Percentiles rank a stretch among this genome's conserved stretches.
These are phyloP conservation scores for Oligia strigilis DNA, from an alignment of 2,888 invertebrate species.

Conservation along the genomic window DNA sequence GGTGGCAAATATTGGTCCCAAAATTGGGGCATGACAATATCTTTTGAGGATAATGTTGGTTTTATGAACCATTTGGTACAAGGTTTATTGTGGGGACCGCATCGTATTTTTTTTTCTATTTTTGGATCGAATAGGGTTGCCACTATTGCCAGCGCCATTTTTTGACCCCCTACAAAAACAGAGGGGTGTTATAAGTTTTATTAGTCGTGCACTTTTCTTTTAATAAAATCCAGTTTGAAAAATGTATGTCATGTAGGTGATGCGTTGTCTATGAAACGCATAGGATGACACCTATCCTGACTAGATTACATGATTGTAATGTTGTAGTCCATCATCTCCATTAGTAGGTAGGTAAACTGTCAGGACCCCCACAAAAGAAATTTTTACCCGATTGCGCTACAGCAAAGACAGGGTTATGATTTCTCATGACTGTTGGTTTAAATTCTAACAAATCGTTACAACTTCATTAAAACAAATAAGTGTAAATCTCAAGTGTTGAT, in stretches of 20 bases:
- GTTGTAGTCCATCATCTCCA: too few relatives aligned
- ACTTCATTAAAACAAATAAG: conserved; percentile 6
- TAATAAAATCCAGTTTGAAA: background rate
- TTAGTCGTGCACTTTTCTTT: conserved; percentile 1
- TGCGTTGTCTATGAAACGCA: background rate
- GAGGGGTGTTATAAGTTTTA: background rate
- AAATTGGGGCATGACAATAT: conserved; percentile 49
- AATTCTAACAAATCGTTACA: background rate
- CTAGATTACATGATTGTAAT: too few relatives aligned
- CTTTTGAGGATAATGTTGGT: conserved; percentile 18
- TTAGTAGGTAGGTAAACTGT: too few relatives aligned
- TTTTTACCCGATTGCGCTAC: background rate
- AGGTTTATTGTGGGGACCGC: conserved; percentile 32
- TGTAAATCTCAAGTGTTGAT: background rate
- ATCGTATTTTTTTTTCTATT: conserved; percentile 37
- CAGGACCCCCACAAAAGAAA: too few relatives aligned
- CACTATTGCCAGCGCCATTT: background rate
- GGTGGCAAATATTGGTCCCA: conserved; percentile 47
- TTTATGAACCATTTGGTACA: conserved; percentile 23
- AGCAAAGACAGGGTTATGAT: background rate
- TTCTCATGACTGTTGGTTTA: background rate
- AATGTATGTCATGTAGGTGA: background rate
- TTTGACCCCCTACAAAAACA: too few relatives aligned
- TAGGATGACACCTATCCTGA: too few relatives aligned
- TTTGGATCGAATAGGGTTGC: conserved; percentile 14